These are phyloP conservation scores for Neelides sp. DNA, from an alignment of 1,140 invertebrate species.

Conservation along the genomic window DNA sequence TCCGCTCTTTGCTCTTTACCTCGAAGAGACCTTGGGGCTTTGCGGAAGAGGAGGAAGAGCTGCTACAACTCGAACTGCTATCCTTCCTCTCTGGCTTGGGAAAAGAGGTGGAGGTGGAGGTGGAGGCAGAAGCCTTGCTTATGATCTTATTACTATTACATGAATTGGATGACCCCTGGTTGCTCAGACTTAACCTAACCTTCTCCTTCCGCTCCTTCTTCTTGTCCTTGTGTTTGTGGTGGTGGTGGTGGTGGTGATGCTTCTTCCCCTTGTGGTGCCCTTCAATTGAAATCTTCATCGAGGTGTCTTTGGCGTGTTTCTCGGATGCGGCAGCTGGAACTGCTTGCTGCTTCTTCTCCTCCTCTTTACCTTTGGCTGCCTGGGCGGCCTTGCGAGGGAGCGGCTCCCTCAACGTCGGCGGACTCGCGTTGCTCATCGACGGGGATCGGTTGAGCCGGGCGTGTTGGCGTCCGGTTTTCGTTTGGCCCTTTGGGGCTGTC, in stretches of 20 bases:
- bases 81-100: background rate
- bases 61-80: conserved; percentile 8
- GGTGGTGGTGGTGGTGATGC: conserved; percentile 17
- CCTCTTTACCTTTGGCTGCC: no score
- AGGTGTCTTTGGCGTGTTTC: no score
- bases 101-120: background rate
- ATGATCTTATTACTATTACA: background rate
- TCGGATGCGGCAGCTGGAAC: no score
- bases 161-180: background rate
- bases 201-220: conserved; percentile 20
- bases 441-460: conserved; percentile 5
- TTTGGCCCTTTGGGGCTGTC: conserved; percentile 2
- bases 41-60: conserved; percentile 31
- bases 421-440: background rate
- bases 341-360: no score
- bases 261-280: background rate
- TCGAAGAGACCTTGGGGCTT: conserved; percentile 30
- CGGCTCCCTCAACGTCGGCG: background rate
- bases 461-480: background rate
- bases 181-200: no score
- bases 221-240: conserved; percentile 15
- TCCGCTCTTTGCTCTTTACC: conserved; percentile 16
- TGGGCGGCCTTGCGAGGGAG: background rate
- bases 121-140: background rate
- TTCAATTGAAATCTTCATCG: conserved; percentile 14